A percentile compares a stretch with the other conserved stretches of the same genome.
phyloP scores from a whole-genome alignment of 2,113 vertebrate species.

The Malurus melanocephalus region DNA sequence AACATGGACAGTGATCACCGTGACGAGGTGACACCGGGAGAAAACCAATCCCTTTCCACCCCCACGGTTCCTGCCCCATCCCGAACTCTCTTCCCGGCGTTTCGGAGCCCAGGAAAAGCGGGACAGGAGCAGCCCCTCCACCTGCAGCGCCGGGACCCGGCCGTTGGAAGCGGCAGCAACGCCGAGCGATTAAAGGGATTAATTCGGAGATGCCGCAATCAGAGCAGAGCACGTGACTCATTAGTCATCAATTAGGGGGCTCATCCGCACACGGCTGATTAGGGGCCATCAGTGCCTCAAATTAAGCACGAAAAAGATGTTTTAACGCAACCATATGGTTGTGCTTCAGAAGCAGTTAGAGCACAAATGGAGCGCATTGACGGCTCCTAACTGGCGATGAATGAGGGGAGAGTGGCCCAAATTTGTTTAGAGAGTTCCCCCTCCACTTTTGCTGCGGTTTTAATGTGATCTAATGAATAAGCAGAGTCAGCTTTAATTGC shows the following conservation, averaged over 20 bases:
- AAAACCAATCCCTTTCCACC: rapidly evolving
- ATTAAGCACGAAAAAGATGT: slow-evolving; percentile 70
- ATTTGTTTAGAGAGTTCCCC: slow-evolving; percentile 39
- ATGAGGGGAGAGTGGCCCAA: slow-evolving; percentile 34
- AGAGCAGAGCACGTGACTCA: slow-evolving; percentile 42
- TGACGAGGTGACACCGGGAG: rapidly evolving
- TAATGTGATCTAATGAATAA: slow-evolving; percentile 51
- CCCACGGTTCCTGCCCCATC: rapidly evolving
- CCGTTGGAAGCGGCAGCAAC: not conserved
- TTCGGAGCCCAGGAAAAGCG: not conserved
- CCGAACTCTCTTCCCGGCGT: not conserved
- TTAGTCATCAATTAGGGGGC: slow-evolving; percentile 58
- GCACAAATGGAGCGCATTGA: slow-evolving; percentile 50
- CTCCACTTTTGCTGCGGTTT: not conserved
- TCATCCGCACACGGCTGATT: slow-evolving; percentile 64
- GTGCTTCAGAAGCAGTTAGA: slow-evolving; percentile 66
- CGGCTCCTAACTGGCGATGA: slow-evolving; percentile 25
- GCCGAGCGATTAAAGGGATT: slow-evolving; percentile 55
- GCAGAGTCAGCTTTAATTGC: slow-evolving; percentile 50
- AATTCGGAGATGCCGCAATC: slow-evolving; percentile 57
- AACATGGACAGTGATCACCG: rapidly evolving
- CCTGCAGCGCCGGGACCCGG: slow-evolving; percentile 2
- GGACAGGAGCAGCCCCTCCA: not conserved
- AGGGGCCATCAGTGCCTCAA: slow-evolving; percentile 72
- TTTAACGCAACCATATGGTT: slow-evolving; percentile 70